A percentile compares a stretch with the other conserved stretches of the same genome.
Evolutionary conservation across 2,113 vertebrate species (phyloP).

Genomic region (human (Homo sapiens)): GRCh38 chr5:152547001-152547500

Average conservation of each 20-base stretch:
- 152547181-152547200: neutral
- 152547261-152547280: neutral
- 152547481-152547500: conserved; percentile 27
- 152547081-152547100: fast-evolving
- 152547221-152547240: neutral
- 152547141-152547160: neutral
- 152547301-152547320: neutral
- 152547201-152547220: neutral
- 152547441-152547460: conserved; percentile 63
- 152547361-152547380: conserved; percentile 66
- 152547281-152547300: neutral
- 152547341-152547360: conserved; percentile 73
- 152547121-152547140: neutral
- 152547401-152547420: conserved; percentile 60
- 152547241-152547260: neutral
- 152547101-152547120: neutral
- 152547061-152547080: neutral
- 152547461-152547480: conserved; percentile 64
- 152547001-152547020: neutral
- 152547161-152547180: no score
- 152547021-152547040: neutral
- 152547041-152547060: fast-evolving
- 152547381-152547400: conserved; percentile 69
- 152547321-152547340: neutral
- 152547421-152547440: conserved; percentile 71